A percentile compares a stretch with the other conserved stretches of the same genome.
Conservation (phyloP, 53 echinoderm and acorn worm genomes). For the Henricia sp. region DNA sequence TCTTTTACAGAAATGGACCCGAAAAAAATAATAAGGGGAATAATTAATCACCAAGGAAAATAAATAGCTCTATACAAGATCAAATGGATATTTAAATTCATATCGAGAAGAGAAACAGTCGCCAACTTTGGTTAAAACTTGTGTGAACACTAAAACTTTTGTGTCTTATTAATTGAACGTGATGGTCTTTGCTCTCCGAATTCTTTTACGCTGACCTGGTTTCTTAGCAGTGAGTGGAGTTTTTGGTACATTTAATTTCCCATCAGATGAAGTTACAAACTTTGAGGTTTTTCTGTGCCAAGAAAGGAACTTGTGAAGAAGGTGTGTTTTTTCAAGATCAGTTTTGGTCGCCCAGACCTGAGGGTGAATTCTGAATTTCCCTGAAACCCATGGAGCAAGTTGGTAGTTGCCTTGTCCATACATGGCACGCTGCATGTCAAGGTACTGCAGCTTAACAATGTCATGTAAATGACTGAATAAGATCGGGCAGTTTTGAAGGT, state of each 20-base stretch:
- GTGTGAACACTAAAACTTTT: no score
- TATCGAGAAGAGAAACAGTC: no score
- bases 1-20: no score
- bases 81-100: no score
- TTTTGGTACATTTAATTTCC: not conserved
- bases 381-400: not conserved
- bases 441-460: not conserved
- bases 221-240: constrained; percentile 21
- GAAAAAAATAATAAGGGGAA: no score
- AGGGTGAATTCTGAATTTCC: constrained; percentile 11
- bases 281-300: not conserved
- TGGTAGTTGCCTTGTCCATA: not conserved
- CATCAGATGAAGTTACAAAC: constrained; percentile 3
- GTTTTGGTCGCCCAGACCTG: constrained; percentile 8
- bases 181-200: not conserved
- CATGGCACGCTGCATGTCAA: not conserved
- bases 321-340: not conserved
- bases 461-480: not conserved
- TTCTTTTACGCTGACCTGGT: constrained; percentile 4
- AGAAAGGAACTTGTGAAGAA: constrained; percentile 5
- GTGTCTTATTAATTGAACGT: no score
- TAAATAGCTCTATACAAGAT: no score
- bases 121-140: no score
- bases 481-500: constrained; percentile 11
- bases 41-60: no score